These are phyloP conservation scores for Muntiacus muntjak DNA, from an alignment of 2,113 vertebrate genomes.

Conservation along the genomic window DNA sequence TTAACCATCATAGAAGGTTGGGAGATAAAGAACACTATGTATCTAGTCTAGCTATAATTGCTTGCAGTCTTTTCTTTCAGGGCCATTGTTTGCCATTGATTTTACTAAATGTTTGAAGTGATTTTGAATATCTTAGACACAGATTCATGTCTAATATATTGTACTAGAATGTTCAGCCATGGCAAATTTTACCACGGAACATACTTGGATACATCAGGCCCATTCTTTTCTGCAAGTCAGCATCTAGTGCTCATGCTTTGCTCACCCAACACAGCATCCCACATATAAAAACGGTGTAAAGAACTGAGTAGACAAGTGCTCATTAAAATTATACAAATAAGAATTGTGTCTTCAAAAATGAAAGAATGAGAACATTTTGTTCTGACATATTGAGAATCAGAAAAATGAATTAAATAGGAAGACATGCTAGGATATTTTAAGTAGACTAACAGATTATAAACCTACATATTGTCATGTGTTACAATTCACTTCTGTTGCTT, in stretches of 20 bases:
- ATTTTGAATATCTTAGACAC: neutral
- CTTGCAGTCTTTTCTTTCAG: neutral
- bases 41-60: neutral
- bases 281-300: neutral
- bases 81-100: neutral
- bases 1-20: neutral
- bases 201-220: neutral
- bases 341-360: neutral
- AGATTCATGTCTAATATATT: neutral
- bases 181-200: neutral
- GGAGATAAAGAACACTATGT: neutral
- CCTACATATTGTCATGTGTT: neutral
- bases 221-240: neutral
- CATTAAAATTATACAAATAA: conserved; percentile 43
- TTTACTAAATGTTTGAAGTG: conserved; percentile 10
- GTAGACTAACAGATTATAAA: conserved; percentile 9
- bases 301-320: conserved; percentile 8
- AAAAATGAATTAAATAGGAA: conserved; percentile 47
- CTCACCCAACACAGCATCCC: neutral
- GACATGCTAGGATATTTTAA: conserved; percentile 29
- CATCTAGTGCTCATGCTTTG: neutral
- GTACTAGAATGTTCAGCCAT: neutral
- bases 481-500: neutral
- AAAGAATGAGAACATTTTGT: conserved; percentile 46
- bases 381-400: conserved; percentile 47